Percentiles rank a stretch among this genome's conserved stretches.
These are phyloP conservation scores for Drosophila yakuba DNA, from an alignment of 1,140 invertebrate species.

Conservation along the genomic window DNA sequence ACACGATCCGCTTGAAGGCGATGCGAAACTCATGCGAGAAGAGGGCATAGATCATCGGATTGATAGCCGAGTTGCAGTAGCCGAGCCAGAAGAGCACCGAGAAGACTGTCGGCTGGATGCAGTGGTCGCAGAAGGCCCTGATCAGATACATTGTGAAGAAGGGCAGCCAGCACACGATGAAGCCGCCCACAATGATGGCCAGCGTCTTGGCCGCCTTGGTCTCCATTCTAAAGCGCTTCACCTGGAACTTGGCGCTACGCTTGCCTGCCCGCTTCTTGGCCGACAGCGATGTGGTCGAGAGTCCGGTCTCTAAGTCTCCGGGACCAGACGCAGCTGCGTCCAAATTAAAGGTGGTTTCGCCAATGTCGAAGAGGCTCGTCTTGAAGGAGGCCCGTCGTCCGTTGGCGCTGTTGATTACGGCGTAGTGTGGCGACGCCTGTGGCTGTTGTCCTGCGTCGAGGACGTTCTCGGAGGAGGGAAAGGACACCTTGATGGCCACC, in stretches of 20 bases:
- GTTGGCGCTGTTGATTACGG: slow-evolving; percentile 65
- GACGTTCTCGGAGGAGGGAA: slow-evolving; percentile 91
- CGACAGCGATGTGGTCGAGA: slow-evolving; percentile 46
- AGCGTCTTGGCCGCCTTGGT: slow-evolving; percentile 96
- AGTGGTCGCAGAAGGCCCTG: slow-evolving; percentile 88
- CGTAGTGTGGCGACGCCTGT: slow-evolving; percentile 85
- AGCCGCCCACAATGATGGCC: slow-evolving; percentile 96
- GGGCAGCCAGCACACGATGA: slow-evolving; percentile 95
- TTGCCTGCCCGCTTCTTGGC: slow-evolving; percentile 85
- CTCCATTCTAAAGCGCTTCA: slow-evolving; percentile 90
- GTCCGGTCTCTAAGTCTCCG: slow-evolving; percentile 49
- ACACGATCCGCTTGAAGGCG: slow-evolving; percentile 92
- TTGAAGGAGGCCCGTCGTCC: slow-evolving; percentile 67
- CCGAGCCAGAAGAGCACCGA: slow-evolving; percentile 95
- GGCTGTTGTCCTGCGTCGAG: slow-evolving; percentile 85
- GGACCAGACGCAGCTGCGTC: slow-evolving; percentile 27
- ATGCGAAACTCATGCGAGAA: slow-evolving; percentile 93
- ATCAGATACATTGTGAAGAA: slow-evolving; percentile 95
- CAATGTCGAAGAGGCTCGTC: slow-evolving; percentile 77
- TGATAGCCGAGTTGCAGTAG: slow-evolving; percentile 96
- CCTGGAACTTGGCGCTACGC: slow-evolving; percentile 85
- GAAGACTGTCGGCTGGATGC: slow-evolving; percentile 91
- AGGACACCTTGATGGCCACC: slow-evolving; percentile 93
- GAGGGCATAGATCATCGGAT: slow-evolving; percentile 94
- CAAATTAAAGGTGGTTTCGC: slow-evolving; percentile 76